A percentile compares a stretch with the other conserved stretches of the same genome.
Evolutionary conservation across 2,888 invertebrate species (phyloP).

Genomic region (Ctena decussata): DNA sequence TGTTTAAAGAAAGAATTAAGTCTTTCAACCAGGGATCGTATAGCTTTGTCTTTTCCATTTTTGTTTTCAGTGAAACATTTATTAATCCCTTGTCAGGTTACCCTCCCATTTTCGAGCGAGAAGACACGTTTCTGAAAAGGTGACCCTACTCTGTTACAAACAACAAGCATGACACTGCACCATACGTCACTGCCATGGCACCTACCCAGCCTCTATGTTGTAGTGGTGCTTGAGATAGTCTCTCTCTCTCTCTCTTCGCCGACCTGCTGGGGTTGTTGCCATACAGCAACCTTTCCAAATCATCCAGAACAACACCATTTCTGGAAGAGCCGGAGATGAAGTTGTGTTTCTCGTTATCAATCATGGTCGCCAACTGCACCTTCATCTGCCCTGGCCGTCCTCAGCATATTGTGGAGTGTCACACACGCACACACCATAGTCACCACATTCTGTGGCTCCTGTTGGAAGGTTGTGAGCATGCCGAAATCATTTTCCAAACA

Average conservation of each 20-base stretch:
- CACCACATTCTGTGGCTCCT: neutral
- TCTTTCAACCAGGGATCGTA: too few species aligned
- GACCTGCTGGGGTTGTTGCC: neutral
- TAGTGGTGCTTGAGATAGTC: neutral
- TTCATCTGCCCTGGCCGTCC: neutral
- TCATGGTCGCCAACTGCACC: neutral
- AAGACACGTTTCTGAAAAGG: too few species aligned
- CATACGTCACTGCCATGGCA: neutral
- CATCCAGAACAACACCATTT: neutral
- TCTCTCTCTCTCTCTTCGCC: neutral
- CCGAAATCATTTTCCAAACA: slow-evolving; percentile 42
- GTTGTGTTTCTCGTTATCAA: neutral
- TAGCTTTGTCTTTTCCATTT: too few species aligned
- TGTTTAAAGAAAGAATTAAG: too few species aligned
- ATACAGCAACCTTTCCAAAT: neutral
- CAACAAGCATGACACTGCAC: neutral
- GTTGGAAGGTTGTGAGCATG: neutral
- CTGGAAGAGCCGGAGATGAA: neutral
- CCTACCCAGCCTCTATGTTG: neutral
- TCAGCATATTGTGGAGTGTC: neutral
- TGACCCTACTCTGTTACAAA: too few species aligned
- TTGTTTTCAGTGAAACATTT: too few species aligned
- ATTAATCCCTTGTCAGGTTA: too few species aligned
- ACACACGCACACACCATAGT: neutral
- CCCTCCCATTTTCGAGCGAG: too few species aligned